Conservation (phyloP, 1,140 invertebrate genomes). For the Formica selysi region DNA sequence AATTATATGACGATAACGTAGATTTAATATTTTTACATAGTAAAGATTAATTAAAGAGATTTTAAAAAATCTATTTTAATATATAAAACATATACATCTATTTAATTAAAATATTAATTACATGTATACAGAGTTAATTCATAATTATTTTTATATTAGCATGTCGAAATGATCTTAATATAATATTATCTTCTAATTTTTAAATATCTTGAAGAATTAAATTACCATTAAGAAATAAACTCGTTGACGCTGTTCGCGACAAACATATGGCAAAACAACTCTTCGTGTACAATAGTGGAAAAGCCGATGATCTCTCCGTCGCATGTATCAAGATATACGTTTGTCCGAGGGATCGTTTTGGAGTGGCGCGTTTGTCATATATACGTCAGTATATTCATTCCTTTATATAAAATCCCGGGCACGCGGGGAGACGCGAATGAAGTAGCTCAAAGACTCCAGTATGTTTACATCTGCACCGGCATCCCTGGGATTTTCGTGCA, state of each 20-base stretch:
- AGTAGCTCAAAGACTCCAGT: conserved; percentile 27
- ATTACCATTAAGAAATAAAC: conserved; percentile 5
- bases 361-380: conserved; percentile 67
- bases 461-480: conserved; percentile 69
- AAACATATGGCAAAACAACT: conserved; percentile 8
- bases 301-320: conserved; percentile 51
- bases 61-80: too few species aligned
- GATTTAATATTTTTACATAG: too few species aligned
- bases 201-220: not conserved
- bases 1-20: not conserved
- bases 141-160: too few species aligned
- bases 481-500: conserved; percentile 64
- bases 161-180: too few species aligned
- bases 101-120: too few species aligned
- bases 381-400: conserved; percentile 44
- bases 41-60: too few species aligned
- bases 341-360: conserved; percentile 53
- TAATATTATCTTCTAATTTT: not conserved
- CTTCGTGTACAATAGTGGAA: conserved; percentile 6
- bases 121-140: too few species aligned
- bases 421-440: conserved; percentile 47
- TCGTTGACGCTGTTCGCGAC: conserved; percentile 12
- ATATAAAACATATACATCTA: too few species aligned
- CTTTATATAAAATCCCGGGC: conserved; percentile 53
- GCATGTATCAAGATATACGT: conserved; percentile 31